Evolutionary conservation across 2,888 invertebrate species (phyloP), one percentile per base, ranked within the genome.

Genomic region (Spatulosminthurus flaviceps): DNA sequence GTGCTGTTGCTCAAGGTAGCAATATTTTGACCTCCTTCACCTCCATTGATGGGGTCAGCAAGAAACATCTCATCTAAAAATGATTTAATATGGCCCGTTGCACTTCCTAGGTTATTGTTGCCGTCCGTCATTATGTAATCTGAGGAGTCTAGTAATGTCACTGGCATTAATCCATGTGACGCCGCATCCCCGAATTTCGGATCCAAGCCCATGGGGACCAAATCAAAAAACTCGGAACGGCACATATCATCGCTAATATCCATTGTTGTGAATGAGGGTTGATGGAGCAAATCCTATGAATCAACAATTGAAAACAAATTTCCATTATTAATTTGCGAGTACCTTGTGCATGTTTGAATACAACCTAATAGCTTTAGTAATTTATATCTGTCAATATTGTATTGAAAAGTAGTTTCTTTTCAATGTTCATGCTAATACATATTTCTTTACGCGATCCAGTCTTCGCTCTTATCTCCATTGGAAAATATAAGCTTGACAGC

Each of bases 51-150:
- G 21, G 83, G 77, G 22, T 83, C 82, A 24, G 81, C 73, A 19
- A 84, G 80, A 29, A 85, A 81, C 81, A 85, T 84, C 80, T 85
- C 51, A 77, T 85, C 85, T 51, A 85, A 42, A 60, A 85, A 83
- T 7, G 85, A 84, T 75, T 80, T 81, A n/a, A 81, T 82, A 42
- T 82, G 83, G 34, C 81, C 80, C 11, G 82, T 78, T 0, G 81
- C 78, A n/a, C 77, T 79, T 51, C 80, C 81, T 22, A 82, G 34
- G 60, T 83, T 82, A 74, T 85, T 84, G 76, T 84, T 83, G n/a
- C 81, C 82, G 67, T 83, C 84, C 42, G 83, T 79, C 29, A 81
- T 81, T 24, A 78, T 69, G 70, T 84, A 84, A 51, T 84, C 83
- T 28, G 83, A 28, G n/a, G 84, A 83, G 67, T 84, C 84, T 24